Conservation (phyloP, 92 coral and sea anemone genomes). For the Ricordea florida region DNA sequence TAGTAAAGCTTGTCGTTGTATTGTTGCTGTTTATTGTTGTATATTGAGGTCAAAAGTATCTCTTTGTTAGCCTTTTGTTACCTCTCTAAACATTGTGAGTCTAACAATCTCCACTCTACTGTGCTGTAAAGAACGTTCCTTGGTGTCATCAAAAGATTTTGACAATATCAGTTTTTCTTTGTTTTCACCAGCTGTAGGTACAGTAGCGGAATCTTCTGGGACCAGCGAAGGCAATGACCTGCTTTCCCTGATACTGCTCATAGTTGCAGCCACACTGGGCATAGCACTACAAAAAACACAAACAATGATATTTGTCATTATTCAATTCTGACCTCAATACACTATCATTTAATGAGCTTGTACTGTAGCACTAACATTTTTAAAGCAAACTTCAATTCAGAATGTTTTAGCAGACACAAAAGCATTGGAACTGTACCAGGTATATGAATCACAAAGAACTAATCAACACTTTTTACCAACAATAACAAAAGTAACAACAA, state of each 20-base stretch:
- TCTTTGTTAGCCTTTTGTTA: no score
- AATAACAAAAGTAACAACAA: no score
- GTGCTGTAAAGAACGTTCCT: constrained; percentile 80
- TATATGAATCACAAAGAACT: no score
- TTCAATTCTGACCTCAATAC: background rate
- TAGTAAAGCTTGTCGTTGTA: no score
- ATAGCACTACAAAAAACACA: constrained; percentile 58
- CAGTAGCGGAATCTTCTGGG: constrained; percentile 38
- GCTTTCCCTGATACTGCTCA: constrained; percentile 68
- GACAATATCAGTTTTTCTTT: constrained; percentile 35
- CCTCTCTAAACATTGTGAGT: constrained; percentile 87
- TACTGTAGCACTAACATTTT: no score
- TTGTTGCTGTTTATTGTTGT: no score
- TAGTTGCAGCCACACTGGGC: constrained; percentile 83
- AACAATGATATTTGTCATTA: background rate
- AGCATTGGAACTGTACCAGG: no score
- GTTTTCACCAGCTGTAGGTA: background rate
- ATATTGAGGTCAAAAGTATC: no score
- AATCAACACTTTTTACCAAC: no score
- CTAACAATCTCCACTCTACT: constrained; percentile 80
- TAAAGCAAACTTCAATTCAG: no score
- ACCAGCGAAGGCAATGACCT: constrained; percentile 29
- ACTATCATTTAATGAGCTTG: no score
- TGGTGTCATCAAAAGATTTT: constrained; percentile 85
- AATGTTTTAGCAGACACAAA: no score